Percentiles rank a stretch among this genome's conserved stretches.
phyloP scores from a whole-genome alignment of 2,888 invertebrate species.

The Drosophila anomelani region DNA sequence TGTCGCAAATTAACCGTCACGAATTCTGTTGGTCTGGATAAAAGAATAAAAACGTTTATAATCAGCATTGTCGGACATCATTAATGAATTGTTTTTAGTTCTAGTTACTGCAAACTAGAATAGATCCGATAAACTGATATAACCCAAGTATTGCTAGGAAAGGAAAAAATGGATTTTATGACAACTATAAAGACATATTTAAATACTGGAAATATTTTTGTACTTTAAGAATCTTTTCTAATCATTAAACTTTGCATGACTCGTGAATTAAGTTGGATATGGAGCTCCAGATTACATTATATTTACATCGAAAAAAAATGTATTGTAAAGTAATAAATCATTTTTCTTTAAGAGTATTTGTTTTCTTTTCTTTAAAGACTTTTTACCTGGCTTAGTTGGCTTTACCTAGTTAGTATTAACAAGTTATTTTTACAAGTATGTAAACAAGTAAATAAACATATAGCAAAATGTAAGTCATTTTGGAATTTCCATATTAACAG shows the following conservation, averaged over 20 bases:
- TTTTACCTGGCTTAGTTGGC: neutral
- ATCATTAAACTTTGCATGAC: neutral
- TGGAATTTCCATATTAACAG: neutral
- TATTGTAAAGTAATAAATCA: too few relatives aligned
- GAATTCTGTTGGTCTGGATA: slow-evolving; percentile 3
- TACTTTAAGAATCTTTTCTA: too few relatives aligned
- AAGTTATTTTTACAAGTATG: neutral
- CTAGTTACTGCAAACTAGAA: neutral
- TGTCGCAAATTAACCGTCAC: slow-evolving; percentile 48
- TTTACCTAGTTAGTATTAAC: neutral
- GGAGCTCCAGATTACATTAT: neutral
- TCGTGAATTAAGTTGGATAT: neutral
- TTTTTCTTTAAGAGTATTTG: neutral
- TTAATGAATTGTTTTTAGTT: slow-evolving; percentile 48
- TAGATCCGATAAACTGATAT: neutral
- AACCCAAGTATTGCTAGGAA: neutral
- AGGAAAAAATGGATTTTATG: neutral
- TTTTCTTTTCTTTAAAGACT: neutral
- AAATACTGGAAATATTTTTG: neutral
- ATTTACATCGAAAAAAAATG: neutral
- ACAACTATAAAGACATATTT: neutral
- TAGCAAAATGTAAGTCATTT: neutral
- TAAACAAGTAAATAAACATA: neutral
- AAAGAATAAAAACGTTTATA: slow-evolving; percentile 6
- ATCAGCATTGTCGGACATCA: slow-evolving; percentile 51